Evolutionary conservation across 2,113 vertebrate genomes (phyloP).

Genomic region (Bujurquina vittata): DNA sequence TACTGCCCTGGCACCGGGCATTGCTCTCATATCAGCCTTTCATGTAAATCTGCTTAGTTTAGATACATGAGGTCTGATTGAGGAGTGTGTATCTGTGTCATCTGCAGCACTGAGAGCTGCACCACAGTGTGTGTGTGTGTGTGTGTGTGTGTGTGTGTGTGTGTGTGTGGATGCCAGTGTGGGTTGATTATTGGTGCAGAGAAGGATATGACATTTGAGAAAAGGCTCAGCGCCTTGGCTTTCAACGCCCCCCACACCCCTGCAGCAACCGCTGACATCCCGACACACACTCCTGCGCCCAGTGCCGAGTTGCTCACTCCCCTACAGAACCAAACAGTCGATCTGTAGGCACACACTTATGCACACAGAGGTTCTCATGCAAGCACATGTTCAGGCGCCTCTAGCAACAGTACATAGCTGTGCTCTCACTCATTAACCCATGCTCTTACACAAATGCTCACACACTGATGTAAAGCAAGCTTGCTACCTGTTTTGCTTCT

Average conservation of each 20-base stretch:
- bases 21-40: slow-evolving; percentile 26
- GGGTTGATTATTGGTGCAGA: slow-evolving; percentile 40
- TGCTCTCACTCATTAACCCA: slow-evolving; percentile 36
- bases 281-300: slow-evolving; percentile 10
- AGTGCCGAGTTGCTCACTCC: neutral
- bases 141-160: neutral
- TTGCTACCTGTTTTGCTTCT: slow-evolving; percentile 1
- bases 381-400: slow-evolving; percentile 57
- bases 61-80: slow-evolving; percentile 35
- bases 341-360: slow-evolving; percentile 3
- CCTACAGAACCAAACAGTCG: slow-evolving; percentile 12
- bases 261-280: neutral
- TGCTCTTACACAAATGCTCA: neutral
- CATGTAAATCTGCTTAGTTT: slow-evolving; percentile 42
- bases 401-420: slow-evolving; percentile 42
- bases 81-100: slow-evolving; percentile 44
- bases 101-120: slow-evolving; percentile 38
- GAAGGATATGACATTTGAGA: slow-evolving; percentile 51
- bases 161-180: neutral
- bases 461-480: neutral
- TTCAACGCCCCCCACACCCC: neutral
- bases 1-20: slow-evolving; percentile 17
- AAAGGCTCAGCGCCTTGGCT: slow-evolving; percentile 15
- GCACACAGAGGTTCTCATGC: slow-evolving; percentile 44
- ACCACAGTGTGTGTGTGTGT: slow-evolving; percentile 32